Base-by-base conservation (phyloP, 2,113 vertebrate species). In the Apaloderma vittatum region DNA sequence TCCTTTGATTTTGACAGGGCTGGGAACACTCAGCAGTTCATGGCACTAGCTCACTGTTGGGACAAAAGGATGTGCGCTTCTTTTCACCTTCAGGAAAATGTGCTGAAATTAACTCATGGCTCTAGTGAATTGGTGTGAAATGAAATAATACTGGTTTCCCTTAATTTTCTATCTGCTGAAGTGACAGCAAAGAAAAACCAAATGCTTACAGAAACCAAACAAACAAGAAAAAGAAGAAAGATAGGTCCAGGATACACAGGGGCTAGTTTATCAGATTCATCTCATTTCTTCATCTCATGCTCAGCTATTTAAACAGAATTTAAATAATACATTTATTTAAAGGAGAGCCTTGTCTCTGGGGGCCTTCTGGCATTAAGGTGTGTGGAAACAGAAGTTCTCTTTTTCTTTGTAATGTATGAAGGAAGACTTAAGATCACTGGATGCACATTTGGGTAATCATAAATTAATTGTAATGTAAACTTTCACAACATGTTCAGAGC, bases 401-500 rank as follows among this genome's bases (percentile, higher is more conserved):
- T 79, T 92, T 94, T 71, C 91, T 96, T 92, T 93, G 68, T 94
- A 83, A 65, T 84, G n/a, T 61, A 34, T 90, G 79, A 97, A 91
- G 79, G 55, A 95, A 94, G 86, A 93, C 88, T 84, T 92, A 93
- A 94, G 92, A 94, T 95, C 95, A 91, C 57, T 81, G 89, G 88
- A 93, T 97, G 92, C 83, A 84, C 95, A 93, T 95, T 96, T 95
- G 86, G 79, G 74, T 97, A 97, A 97, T 95, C 96, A 97, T 96
- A 94, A 97, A 95, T 97, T 97, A 97, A 97, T 93, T 97, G 96
- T 95, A 95, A 95, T 95, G 88, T 93, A 97, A 97, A 97, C 94
- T 97, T 96, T 80, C 96, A 95, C 86, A 95, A 96, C 86, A 93
- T 96, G 95, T 95, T 97, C 96, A 86, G 95, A 89, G 86, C 76